A percentile compares a stretch with the other conserved stretches of the same genome.
These are phyloP conservation scores for Nymphicus hollandicus DNA, from an alignment of 2,113 vertebrate genomes.

Conservation along the genomic window DNA sequence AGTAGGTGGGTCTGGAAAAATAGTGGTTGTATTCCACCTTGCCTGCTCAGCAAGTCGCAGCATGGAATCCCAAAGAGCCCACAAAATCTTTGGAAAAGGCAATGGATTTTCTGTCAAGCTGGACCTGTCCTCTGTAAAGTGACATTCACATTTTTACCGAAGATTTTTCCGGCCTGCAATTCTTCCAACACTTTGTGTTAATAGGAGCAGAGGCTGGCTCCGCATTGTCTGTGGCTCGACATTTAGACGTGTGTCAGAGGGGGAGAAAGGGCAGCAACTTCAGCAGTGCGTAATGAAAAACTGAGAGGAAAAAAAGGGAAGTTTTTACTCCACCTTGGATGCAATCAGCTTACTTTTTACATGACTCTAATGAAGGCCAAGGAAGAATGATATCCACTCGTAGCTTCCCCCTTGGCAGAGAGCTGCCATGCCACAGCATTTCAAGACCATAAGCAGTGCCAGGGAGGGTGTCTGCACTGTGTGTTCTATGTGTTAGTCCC, in stretches of 20 bases:
- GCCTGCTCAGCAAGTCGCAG: neutral
- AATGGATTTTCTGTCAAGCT: neutral
- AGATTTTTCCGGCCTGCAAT: neutral
- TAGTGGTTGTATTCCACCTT: neutral
- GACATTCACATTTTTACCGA: constrained; percentile 8
- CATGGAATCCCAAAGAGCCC: neutral
- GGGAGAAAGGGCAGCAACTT: neutral
- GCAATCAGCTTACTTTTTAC: neutral
- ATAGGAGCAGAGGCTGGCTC: constrained; percentile 34
- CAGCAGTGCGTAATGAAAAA: constrained; percentile 16
- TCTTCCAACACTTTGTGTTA: constrained; percentile 17
- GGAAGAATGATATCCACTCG: neutral
- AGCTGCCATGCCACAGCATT: neutral
- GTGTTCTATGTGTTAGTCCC: neutral
- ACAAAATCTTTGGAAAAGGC: neutral
- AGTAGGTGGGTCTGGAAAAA: neutral
- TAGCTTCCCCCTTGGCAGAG: neutral
- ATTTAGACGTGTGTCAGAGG: neutral
- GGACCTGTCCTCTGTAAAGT: neutral
- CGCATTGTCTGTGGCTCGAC: neutral
- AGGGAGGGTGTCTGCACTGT: neutral
- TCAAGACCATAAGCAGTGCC: neutral
- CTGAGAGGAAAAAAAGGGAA: neutral
- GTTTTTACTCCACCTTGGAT: neutral
- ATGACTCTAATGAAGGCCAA: neutral